phyloP scores from a whole-genome alignment of 2,888 invertebrate genomes.

The Exocentrus adspersus region DNA sequence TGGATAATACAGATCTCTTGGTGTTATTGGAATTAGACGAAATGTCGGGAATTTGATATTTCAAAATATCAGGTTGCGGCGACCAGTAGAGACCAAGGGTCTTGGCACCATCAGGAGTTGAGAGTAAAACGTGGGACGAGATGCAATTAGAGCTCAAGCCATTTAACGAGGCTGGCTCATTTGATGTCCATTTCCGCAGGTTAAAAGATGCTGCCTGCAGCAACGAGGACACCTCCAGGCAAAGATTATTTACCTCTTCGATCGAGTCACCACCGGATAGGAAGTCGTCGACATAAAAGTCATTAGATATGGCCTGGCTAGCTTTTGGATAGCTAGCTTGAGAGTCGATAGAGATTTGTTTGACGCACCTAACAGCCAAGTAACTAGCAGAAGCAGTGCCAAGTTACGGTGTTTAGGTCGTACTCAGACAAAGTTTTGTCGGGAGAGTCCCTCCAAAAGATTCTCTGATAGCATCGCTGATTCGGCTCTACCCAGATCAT shows the following conservation, averaged over 20 bases:
- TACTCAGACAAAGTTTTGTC: constrained; percentile 22
- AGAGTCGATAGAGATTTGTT: constrained; percentile 32
- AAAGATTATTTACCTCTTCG: constrained; percentile 33
- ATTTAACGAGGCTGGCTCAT: constrained; percentile 23
- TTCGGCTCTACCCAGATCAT: constrained; percentile 22
- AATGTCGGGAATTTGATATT: constrained; percentile 26
- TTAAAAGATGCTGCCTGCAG: constrained; percentile 35
- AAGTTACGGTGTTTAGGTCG: constrained; percentile 39
- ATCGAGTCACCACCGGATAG: constrained; percentile 31
- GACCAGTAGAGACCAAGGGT: constrained; percentile 33
- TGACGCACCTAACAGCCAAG: constrained; percentile 35
- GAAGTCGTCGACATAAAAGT: constrained; percentile 44
- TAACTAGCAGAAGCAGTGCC: constrained; percentile 42
- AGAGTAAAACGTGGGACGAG: too few species aligned
- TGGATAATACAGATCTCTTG: constrained; percentile 31
- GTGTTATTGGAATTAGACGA: too few species aligned
- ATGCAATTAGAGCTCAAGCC: constrained; percentile 27
- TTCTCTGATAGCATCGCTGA: constrained; percentile 24
- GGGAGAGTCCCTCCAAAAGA: constrained; percentile 26
- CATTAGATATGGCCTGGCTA: constrained; percentile 28
- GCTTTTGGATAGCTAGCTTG: constrained; percentile 25
- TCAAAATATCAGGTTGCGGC: constrained; percentile 17
- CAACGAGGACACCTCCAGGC: constrained; percentile 32
- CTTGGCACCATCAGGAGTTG: too few species aligned
- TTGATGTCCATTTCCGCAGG: constrained; percentile 31